Evolutionary conservation across 2,113 vertebrate species (phyloP).

Genomic region (Sphyrna mokarran): DNA sequence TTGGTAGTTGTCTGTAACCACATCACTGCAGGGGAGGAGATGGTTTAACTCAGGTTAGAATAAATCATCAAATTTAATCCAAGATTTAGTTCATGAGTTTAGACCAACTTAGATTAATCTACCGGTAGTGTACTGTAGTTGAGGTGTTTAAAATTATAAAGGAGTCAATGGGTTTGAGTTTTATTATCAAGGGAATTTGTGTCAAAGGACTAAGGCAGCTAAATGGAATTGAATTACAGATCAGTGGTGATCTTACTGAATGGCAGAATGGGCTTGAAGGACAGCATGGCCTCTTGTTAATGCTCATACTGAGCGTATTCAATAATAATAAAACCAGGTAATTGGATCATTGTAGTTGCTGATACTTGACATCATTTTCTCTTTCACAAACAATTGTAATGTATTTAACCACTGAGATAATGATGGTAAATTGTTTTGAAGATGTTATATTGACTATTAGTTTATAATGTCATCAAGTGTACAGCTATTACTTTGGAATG

Average conservation of each 20-base stretch:
- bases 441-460: too few relatives aligned
- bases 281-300: not conserved
- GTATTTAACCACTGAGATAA: not conserved
- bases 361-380: not conserved
- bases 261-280: not conserved
- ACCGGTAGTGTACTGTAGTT: not conserved
- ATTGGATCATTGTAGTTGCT: not conserved
- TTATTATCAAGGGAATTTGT: not conserved
- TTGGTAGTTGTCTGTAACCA: slow-evolving; percentile 47
- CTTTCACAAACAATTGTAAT: not conserved
- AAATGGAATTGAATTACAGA: not conserved
- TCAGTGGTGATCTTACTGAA: not conserved
- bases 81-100: not conserved
- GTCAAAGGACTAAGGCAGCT: not conserved
- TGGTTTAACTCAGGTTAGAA: not conserved
- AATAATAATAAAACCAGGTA: not conserved
- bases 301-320: not conserved
- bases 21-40: slow-evolving; percentile 45
- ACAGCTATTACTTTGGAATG: too few relatives aligned
- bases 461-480: too few relatives aligned
- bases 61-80: not conserved
- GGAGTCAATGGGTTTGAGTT: not conserved
- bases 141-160: not conserved
- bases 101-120: not conserved
- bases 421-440: not conserved